These are phyloP conservation scores for Natrix natrix DNA, from an alignment of 2,797 vertebrate genomes.

Conservation along the genomic window DNA sequence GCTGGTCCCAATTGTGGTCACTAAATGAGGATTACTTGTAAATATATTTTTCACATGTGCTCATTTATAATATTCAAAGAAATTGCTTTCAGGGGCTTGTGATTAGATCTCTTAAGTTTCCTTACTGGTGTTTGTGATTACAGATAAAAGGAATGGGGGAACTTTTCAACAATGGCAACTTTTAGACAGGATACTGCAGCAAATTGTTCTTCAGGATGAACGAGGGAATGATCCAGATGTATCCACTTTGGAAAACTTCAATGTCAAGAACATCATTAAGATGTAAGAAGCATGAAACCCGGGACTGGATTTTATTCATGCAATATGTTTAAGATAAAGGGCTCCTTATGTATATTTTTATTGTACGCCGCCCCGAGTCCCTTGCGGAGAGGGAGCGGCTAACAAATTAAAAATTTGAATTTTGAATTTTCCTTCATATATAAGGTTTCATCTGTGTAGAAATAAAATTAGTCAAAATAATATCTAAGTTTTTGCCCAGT, in stretches of 20 bases:
- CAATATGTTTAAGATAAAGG: neutral
- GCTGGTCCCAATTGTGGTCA: neutral
- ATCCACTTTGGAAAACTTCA: slow-evolving; percentile 93
- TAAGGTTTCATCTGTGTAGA: neutral
- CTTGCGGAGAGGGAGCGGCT: no score
- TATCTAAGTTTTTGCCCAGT: neutral
- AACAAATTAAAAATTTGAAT: no score
- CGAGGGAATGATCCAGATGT: slow-evolving; percentile 90
- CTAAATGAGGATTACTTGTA: neutral
- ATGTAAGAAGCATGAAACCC: slow-evolving; percentile 79
- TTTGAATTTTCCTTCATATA: no score
- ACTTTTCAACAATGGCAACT: slow-evolving; percentile 95
- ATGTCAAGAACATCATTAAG: slow-evolving; percentile 93
- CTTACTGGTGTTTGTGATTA: slow-evolving; percentile 21
- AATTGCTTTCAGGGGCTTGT: neutral
- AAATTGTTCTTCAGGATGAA: slow-evolving; percentile 95
- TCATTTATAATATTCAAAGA: neutral
- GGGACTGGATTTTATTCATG: slow-evolving; percentile 15
- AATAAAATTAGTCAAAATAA: slow-evolving; percentile 12
- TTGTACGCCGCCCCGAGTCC: no score
- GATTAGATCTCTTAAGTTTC: neutral
- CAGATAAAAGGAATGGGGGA: slow-evolving; percentile 88
- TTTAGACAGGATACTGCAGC: slow-evolving; percentile 93
- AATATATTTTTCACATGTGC: neutral
- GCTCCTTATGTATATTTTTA: no score